Conservation (phyloP, 1,140 invertebrate genomes). For the Cherax quadricarinatus region DNA sequence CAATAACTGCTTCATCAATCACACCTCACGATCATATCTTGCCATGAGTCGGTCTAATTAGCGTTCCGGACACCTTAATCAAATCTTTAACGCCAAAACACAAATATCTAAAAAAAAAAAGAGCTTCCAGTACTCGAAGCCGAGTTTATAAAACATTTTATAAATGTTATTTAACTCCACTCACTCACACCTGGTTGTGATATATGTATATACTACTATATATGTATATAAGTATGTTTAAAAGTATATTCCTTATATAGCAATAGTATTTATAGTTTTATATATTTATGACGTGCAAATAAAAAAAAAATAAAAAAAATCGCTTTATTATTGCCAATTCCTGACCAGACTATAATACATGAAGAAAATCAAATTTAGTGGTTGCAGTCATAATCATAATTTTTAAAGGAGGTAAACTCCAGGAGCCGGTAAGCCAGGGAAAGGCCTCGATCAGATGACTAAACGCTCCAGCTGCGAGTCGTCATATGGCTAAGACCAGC, state of each 20-base stretch:
- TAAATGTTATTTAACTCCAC: background rate
- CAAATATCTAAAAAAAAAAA: no score
- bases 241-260: background rate
- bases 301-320: background rate
- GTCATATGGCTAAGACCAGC: no score
- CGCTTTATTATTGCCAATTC: background rate
- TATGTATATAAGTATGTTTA: background rate
- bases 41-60: background rate
- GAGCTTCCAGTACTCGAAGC: background rate
- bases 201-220: background rate
- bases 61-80: no score
- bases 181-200: conserved; percentile 12
- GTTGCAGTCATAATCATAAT: no score
- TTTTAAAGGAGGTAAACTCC: background rate
- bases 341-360: no score
- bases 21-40: background rate
- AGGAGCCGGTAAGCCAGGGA: no score
- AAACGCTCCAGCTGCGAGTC: no score
- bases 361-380: no score
- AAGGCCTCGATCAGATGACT: no score
- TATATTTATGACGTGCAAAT: conserved; percentile 4
- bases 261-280: conserved; percentile 2
- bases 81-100: no score
- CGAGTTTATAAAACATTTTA: background rate
- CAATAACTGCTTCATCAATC: background rate